A percentile compares a stretch with the other conserved stretches of the same genome.
These are phyloP conservation scores for Macrosteles quadrilineatus DNA, from an alignment of 1,140 invertebrate genomes.

Conservation along the genomic window DNA sequence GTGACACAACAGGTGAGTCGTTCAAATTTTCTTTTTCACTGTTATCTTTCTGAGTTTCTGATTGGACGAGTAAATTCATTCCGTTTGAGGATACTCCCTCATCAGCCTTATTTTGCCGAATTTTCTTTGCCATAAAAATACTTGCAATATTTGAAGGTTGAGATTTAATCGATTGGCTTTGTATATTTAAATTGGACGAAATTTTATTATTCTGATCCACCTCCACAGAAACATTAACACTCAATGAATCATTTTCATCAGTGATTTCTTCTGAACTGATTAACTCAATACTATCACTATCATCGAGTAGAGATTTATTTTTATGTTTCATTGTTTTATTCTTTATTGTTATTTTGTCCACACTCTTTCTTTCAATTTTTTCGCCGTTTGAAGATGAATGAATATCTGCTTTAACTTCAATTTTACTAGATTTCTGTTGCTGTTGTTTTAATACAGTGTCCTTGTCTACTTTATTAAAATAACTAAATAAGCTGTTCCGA, in stretches of 20 bases:
- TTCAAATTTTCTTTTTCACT: no score
- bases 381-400: background rate
- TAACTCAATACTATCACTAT: constrained; percentile 13
- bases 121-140: background rate
- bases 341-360: background rate
- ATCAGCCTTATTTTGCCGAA: background rate
- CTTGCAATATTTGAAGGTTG: background rate
- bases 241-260: constrained; percentile 5
- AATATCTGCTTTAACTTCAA: background rate
- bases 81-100: background rate
- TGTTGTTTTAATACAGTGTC: background rate
- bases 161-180: background rate
- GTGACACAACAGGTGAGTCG: no score
- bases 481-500: constrained; percentile 7
- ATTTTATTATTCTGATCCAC: background rate
- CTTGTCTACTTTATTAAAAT: constrained; percentile 27
- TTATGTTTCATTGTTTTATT: background rate
- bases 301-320: constrained; percentile 4
- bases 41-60: no score
- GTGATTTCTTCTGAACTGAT: constrained; percentile 15
- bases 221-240: background rate
- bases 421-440: background rate
- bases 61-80: no score
- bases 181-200: background rate
- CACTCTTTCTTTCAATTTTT: background rate